Evolutionary conservation across 2,888 invertebrate species (phyloP), one percentile per base, ranked within the genome.

Genomic region (Papilio protenor): DNA sequence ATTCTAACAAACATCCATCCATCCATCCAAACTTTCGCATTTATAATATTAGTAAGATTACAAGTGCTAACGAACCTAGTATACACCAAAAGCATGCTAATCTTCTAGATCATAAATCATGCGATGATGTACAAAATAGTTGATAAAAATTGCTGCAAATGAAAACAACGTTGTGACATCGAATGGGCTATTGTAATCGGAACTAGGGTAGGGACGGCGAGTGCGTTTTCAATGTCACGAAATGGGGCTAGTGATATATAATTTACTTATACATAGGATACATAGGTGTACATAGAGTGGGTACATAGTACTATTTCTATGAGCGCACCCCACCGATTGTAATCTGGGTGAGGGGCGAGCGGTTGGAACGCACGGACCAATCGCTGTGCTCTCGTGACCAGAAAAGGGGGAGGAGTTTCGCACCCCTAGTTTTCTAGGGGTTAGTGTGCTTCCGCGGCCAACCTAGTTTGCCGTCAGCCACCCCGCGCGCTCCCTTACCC

Each of bases 401-500:
- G 94, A 94, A 94, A 94, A 94, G 94, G 87, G 94, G 94, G 94
- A 89, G 94, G 94, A 94, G 94, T 94, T 94, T 94, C 93, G 93
- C 94, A 94, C 94, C 94, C 94, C 94, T 94, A 94, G 94, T 94
- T 94, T 94, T 94, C 94, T 94, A 94, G 94, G 94, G 94, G 94
- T 94, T 94, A 94, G 94, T 94, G 92, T 94, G 94, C 94, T 94
- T 94, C 92, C 94, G 94, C 90, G 92, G 91, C 94, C 94, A 94
- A 94, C 94, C 94, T 94, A 94, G 94, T 94, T 94, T 93, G 91
- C 90, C 87, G 90, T 90, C 86, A 84, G 88, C 90, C 87, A 85
- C 91, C 91, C 92, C 87, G 90, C 83, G 85, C 79, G 85, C 84
- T 82, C 81, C 79, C 79, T 79, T 82, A 86, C 86, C 91, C 90